Conservation (phyloP, 2,113 vertebrate genomes). For the Callorhinus ursinus region DNA sequence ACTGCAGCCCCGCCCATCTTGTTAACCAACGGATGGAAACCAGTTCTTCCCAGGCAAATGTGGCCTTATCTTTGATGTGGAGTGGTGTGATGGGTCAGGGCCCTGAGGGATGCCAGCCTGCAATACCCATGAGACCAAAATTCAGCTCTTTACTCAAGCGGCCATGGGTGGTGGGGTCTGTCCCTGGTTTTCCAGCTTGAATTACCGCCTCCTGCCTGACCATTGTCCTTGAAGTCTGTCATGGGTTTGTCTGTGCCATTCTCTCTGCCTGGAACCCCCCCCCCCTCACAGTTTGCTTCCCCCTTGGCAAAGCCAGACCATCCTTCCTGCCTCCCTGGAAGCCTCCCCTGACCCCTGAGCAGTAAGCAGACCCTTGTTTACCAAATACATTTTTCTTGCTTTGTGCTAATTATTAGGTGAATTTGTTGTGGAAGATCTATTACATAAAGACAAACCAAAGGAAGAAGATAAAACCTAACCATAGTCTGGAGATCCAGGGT, state of each 20-base stretch:
- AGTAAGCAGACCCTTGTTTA: neutral
- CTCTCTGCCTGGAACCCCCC: neutral
- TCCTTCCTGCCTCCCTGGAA: fast-evolving
- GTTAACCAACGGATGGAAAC: neutral
- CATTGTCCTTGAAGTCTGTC: fast-evolving
- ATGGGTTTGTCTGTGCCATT: neutral
- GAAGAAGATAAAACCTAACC: neutral
- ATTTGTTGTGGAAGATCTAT: neutral
- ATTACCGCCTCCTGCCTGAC: neutral
- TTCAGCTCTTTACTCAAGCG: neutral
- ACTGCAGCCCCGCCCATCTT: neutral
- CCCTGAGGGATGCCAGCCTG: neutral
- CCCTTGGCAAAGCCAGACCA: neutral
- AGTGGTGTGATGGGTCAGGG: neutral
- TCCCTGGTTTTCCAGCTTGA: neutral
- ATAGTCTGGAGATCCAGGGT: too few relatives aligned
- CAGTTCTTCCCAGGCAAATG: neutral
- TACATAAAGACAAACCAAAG: neutral
- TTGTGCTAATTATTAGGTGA: neutral
- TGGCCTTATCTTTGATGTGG: neutral
- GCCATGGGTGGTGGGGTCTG: neutral
- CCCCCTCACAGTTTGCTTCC: neutral
- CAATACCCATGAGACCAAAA: neutral
- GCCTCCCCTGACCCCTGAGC: neutral
- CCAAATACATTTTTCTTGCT: neutral